Base-by-base conservation (phyloP, 1,140 invertebrate genomes). In the Drosophila repletoides region DNA sequence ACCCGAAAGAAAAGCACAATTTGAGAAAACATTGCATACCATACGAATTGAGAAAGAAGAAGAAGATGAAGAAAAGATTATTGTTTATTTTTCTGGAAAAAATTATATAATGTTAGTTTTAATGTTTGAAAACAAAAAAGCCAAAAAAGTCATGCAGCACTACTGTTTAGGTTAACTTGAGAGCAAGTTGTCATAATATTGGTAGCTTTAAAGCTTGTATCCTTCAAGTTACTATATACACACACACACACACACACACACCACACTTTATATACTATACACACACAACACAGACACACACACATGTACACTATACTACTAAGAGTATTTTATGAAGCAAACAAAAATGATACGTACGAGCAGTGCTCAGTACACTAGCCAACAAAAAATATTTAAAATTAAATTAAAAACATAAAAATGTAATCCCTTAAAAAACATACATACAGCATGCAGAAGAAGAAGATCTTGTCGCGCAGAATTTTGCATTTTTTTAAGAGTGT, bases 151-250 rank as follows among this genome's bases (percentile, higher is more conserved):
- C 80, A 86, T 80, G 79, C 72, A n/a, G n/a, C n/a, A 84, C 74
- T 65, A 56, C 36, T 75, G 71, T 80, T 75, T 86, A 87, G 76
- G 67, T 87, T 79, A 72, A 80, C 81, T 72, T 80, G 76, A 86
- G 60, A 56, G 72, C 66, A 67, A 80, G 66, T 87, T 83, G 77
- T 84, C 79, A 83, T 77, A 77, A n/a, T 63, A 81, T 81, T 83
- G 79, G 79, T 84, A 83, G 79, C 79, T 83, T 84, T 83, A 83
- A 84, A 84, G 79, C 79, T 83, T 83, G 79, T 83, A 71, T 84
- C 74, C 79, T 83, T 83, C 79, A 83, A 83, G 77, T 83, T 84
- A 84, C 70, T 52, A 67, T 22, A 72, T 64, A 59, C 52, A 74
- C 58, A 61, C 45, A 55, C 59, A 60, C 34, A 48, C 34, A 34